A percentile compares a stretch with the other conserved stretches of the same genome.
Conservation (phyloP, 2,113 vertebrate genomes). For the Tetrao urogallus region DNA sequence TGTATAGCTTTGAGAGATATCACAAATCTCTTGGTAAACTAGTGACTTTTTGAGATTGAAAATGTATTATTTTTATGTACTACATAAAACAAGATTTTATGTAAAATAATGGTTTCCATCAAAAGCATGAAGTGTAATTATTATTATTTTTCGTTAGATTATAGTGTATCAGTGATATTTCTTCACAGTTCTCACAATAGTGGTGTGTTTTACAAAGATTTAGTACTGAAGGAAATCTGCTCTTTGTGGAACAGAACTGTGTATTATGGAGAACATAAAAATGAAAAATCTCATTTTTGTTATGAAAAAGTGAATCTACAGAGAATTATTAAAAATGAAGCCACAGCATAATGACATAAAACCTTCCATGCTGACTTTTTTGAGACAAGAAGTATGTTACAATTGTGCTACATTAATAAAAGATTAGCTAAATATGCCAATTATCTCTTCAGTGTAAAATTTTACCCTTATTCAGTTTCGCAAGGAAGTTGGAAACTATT, state of each 20-base stretch:
- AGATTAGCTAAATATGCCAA: conserved; percentile 50
- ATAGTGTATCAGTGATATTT: neutral
- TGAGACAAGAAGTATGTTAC: conserved; percentile 53
- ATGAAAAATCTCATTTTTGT: conserved; percentile 22
- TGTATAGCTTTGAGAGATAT: neutral
- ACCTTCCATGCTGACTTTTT: conserved; percentile 61
- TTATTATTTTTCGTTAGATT: neutral
- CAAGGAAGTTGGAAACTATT: conserved; percentile 25
- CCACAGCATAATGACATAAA: conserved; percentile 58
- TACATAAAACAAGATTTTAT: neutral
- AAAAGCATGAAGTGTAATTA: neutral
- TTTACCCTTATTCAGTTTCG: conserved; percentile 4
- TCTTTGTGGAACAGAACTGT: neutral
- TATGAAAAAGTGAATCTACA: neutral
- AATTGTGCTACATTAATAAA: conserved; percentile 64
- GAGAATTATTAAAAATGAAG: conserved; percentile 51
- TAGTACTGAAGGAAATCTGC: neutral
- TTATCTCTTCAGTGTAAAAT: conserved; percentile 48
- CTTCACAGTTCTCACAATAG: neutral
- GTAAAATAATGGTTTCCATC: neutral
- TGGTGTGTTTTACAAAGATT: neutral
- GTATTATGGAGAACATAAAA: neutral
- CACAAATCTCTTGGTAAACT: neutral
- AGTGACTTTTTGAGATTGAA: neutral
- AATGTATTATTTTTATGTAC: neutral